Conservation (phyloP, 2,888 invertebrate genomes). For the Apotomis betuletana region DNA sequence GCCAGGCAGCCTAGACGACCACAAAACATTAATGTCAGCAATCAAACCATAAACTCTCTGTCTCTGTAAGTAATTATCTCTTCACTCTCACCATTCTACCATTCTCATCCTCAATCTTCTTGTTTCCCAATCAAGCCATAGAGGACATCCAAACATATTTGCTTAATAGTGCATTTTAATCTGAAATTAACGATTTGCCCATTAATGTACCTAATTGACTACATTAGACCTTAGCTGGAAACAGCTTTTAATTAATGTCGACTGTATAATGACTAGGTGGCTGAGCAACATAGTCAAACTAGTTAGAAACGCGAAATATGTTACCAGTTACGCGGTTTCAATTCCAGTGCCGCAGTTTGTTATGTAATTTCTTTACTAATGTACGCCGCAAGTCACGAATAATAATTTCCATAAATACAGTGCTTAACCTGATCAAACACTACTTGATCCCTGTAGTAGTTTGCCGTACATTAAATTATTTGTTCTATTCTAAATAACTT, state of each 20-base stretch:
- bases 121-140: constrained; percentile 49
- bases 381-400: constrained; percentile 30
- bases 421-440: constrained; percentile 7
- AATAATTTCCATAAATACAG: constrained; percentile 29
- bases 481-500: no score
- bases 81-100: no score
- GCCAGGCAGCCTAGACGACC: no score
- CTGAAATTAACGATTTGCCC: constrained; percentile 32
- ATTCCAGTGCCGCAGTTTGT: constrained; percentile 28
- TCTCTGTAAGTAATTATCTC: no score
- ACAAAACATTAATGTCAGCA: no score
- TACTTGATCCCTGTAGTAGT: constrained; percentile 5
- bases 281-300: constrained; percentile 33
- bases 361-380: constrained; percentile 35
- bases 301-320: constrained; percentile 35
- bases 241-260: constrained; percentile 31
- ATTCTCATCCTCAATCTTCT: no score
- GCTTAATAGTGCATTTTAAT: constrained; percentile 30
- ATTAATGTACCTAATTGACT: constrained; percentile 33
- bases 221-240: constrained; percentile 32
- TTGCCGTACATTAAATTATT: not conserved
- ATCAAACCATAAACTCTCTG: no score
- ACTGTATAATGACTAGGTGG: constrained; percentile 31
- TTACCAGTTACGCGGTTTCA: constrained; percentile 34
- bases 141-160: constrained; percentile 16